phyloP scores from a whole-genome alignment of 2,888 invertebrate species.

The Cabera pusaria region DNA sequence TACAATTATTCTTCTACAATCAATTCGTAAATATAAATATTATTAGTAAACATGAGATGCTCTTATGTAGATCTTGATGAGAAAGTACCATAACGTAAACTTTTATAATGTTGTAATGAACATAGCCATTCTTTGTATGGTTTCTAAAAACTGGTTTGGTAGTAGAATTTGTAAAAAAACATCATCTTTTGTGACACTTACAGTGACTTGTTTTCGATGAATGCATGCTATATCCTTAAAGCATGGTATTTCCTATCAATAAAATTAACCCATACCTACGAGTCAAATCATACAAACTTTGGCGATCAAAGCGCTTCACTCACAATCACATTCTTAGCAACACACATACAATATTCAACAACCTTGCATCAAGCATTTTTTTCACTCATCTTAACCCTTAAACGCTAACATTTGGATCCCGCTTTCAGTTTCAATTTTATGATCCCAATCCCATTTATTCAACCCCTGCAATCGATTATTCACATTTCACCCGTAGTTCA shows the following conservation, averaged over 20 bases:
- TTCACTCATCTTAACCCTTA: constrained; percentile 25
- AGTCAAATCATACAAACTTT: constrained; percentile 50
- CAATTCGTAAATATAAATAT: constrained; percentile 27
- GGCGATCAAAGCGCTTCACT: constrained; percentile 55
- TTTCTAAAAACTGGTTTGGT: no score
- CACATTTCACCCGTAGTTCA: no score
- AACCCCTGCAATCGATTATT: constrained; percentile 1
- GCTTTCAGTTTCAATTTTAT: constrained; percentile 9
- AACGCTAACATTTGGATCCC: constrained; percentile 37
- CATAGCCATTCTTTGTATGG: no score
- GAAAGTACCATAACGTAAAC: background rate
- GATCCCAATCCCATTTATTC: constrained; percentile 9
- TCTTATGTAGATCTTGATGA: constrained; percentile 5
- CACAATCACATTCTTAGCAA: constrained; percentile 40
- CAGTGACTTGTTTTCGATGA: constrained; percentile 64
- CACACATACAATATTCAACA: constrained; percentile 36
- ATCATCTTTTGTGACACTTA: constrained; percentile 61
- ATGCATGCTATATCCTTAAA: constrained; percentile 49
- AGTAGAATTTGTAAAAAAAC: no score
- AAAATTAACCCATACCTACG: constrained; percentile 32
- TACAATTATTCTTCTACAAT: constrained; percentile 13
- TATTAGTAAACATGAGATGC: constrained; percentile 15
- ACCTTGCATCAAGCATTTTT: constrained; percentile 29
- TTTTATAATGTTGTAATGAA: no score
- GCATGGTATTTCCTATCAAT: constrained; percentile 37